Percentiles rank a stretch among this genome's conserved stretches.
phyloP scores from a whole-genome alignment of 2,888 invertebrate species.

The Eilema sororculum region DNA sequence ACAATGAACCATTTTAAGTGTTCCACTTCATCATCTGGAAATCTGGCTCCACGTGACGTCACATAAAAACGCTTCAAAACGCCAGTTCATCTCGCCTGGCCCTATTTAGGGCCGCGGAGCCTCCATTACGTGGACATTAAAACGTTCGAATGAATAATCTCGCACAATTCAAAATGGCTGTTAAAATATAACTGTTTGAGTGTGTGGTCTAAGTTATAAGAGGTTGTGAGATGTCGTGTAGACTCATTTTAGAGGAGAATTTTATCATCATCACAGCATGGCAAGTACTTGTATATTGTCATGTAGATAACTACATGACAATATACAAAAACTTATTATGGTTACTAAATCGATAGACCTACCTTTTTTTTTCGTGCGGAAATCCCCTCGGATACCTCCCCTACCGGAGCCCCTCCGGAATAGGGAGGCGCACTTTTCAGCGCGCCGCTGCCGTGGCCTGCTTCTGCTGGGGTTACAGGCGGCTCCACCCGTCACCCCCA shows the following conservation, averaged over 20 bases:
- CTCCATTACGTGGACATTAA: slow-evolving; percentile 56
- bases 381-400: no score
- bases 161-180: slow-evolving; percentile 51
- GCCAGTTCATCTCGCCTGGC: slow-evolving; percentile 45
- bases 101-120: slow-evolving; percentile 56
- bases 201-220: slow-evolving; percentile 21
- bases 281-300: no score
- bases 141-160: slow-evolving; percentile 62
- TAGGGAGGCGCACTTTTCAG: no score
- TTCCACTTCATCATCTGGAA: slow-evolving; percentile 32
- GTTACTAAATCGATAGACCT: no score
- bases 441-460: no score
- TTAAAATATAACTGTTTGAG: slow-evolving; percentile 53
- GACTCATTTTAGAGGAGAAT: neutral
- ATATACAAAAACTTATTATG: no score
- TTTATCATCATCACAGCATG: no score
- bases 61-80: slow-evolving; percentile 43
- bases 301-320: no score
- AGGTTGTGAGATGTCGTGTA: neutral
- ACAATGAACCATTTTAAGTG: slow-evolving; percentile 25
- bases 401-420: no score
- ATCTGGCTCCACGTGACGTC: slow-evolving; percentile 31
- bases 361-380: no score
- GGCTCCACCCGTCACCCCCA: no score
- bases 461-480: no score